Base-by-base conservation (phyloP, 2,888 invertebrate species). In the Plusia festucae region DNA sequence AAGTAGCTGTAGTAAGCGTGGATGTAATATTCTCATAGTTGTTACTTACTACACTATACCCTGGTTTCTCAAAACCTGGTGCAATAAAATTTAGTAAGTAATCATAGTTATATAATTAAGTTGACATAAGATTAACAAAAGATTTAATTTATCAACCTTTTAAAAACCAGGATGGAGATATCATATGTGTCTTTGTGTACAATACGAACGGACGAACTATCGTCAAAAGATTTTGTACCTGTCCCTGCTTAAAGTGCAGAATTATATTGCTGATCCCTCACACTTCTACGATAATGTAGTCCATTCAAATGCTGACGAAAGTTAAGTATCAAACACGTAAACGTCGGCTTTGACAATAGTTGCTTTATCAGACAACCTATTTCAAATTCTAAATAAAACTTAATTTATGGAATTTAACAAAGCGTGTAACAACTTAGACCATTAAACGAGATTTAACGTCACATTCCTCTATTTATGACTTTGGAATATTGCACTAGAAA, bases 401-500 rank as follows among this genome's bases (percentile, higher is more conserved):
- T 40, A 40, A 40, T 40, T 40, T 40, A 40, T 40, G 40, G 40
- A 40, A n/a, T 40, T 40, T 40, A 40, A 40, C 40, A 40, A 40
- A 40, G 40, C 40, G 40, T 60, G 30, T 24, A 18, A 53, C 51
- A 65, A 59, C 61, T 65, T 51, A 49, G 64, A 34, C 65, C 16
- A 65, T 57, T 65, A 65, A 65, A 60, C 16, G 27, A 51, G 44
- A 70, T 70, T 64, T 53, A 57, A 70, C 57, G 51, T 53, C 24
- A 46, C 51, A 59, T 61, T 66, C 60, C 18, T 65, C 20, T 22
- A 24, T 34, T 59, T 65, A 76, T 54, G 76, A 22, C 65, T 64
- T 65, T 60, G 64, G 34, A 60, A 53, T 20, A 20, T 13, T 53
- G 49, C 20, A 22, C 46, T 57, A 56, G 68, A 74, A 64, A 68